A percentile compares a stretch with the other conserved stretches of the same genome.
phyloP scores from a whole-genome alignment of 2,888 invertebrate genomes.

The Cephus nigrinus region DNA sequence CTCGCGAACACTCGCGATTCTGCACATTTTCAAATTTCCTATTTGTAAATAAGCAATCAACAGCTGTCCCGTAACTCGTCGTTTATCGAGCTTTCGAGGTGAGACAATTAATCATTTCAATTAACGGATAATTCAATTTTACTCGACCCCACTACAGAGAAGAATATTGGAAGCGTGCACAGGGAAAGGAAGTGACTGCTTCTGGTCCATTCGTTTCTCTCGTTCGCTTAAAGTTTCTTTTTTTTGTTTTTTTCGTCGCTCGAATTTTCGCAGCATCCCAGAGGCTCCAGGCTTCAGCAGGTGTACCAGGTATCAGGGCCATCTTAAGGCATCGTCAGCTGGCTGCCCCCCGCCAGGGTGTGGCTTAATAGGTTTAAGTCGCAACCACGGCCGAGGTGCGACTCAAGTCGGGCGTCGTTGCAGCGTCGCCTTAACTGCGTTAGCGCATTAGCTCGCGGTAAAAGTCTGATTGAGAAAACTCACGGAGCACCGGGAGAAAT shows the following conservation, averaged over 20 bases:
- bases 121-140: conserved; percentile 64
- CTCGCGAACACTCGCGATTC: conserved; percentile 43
- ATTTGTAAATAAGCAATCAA: conserved; percentile 67
- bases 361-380: not conserved
- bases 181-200: conserved; percentile 48
- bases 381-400: not conserved
- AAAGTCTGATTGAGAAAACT: conserved; percentile 63
- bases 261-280: conserved; percentile 14
- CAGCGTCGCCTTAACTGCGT: conserved; percentile 53
- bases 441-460: conserved; percentile 58
- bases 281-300: not conserved
- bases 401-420: not conserved
- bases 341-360: conserved; percentile 8
- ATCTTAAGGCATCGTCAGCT: conserved; percentile 15
- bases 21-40: conserved; percentile 66
- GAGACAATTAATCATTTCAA: conserved; percentile 67
- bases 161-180: conserved; percentile 60
- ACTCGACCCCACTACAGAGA: conserved; percentile 46
- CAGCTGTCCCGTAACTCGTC: conserved; percentile 15
- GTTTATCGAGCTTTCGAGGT: conserved; percentile 41
- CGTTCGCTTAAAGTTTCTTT: not conserved
- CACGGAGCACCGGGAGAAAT: conserved; percentile 19
- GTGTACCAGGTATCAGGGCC: not conserved
- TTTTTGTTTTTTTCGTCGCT: conserved; percentile 1
- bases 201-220: conserved; percentile 6